These are phyloP conservation scores for Myotis vivesi DNA, from an alignment of 2,797 vertebrate genomes.

Conservation along the genomic window DNA sequence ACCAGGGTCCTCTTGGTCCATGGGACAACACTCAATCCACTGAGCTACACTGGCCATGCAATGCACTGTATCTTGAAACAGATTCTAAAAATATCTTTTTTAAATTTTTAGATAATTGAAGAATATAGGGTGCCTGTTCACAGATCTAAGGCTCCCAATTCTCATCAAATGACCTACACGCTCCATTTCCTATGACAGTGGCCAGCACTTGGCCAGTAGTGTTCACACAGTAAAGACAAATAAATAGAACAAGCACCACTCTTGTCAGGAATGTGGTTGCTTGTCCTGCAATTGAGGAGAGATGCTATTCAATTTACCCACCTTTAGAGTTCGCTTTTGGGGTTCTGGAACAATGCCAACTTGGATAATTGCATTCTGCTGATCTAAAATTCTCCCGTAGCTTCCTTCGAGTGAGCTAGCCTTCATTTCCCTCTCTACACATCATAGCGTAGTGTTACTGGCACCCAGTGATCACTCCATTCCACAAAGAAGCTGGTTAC, in stretches of 20 bases:
- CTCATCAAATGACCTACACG: not conserved
- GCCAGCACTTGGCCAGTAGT: not conserved
- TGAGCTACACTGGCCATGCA: too few relatives aligned
- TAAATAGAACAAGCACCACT: not conserved
- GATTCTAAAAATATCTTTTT: constrained; percentile 33
- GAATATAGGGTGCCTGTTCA: not conserved
- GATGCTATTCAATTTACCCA: constrained; percentile 52
- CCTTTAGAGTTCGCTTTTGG: constrained; percentile 63
- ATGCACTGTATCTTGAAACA: constrained; percentile 9
- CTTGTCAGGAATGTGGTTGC: not conserved
- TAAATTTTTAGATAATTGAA: constrained; percentile 7
- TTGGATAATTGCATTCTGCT: constrained; percentile 70
- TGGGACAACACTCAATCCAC: too few relatives aligned
- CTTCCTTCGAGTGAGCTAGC: constrained; percentile 41
- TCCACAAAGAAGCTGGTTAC: constrained; percentile 46
- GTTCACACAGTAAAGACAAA: constrained; percentile 33
- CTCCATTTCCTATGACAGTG: not conserved
- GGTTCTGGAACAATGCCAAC: constrained; percentile 65
- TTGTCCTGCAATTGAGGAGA: constrained; percentile 41
- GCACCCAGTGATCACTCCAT: not conserved
- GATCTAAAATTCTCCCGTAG: constrained; percentile 63
- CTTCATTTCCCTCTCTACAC: constrained; percentile 45
- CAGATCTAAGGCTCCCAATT: not conserved
- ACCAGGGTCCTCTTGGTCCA: too few relatives aligned
- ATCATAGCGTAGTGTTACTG: not conserved